Evolutionary conservation across 2,113 vertebrate species (phyloP).

Genomic region (Muntiacus reevesi): DNA sequence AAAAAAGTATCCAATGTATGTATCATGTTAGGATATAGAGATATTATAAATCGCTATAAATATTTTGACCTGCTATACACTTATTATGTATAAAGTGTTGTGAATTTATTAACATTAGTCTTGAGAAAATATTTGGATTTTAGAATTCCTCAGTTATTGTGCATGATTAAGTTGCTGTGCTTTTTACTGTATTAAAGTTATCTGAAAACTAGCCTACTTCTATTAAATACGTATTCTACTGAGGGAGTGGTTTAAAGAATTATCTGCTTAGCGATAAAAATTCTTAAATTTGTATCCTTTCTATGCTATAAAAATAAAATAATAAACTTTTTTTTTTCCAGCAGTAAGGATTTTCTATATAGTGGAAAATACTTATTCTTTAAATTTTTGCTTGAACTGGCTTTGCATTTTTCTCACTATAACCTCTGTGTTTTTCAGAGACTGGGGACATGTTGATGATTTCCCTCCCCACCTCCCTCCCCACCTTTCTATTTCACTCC

Average conservation of each 20-base stretch:
- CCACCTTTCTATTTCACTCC: neutral
- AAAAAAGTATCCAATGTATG: neutral
- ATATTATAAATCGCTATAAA: neutral
- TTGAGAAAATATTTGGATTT: slow-evolving; percentile 4
- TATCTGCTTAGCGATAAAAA: neutral
- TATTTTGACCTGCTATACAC: neutral
- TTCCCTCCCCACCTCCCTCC: neutral
- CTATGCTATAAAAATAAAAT: neutral
- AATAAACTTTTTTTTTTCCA: neutral
- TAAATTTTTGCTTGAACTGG: neutral
- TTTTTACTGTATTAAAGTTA: slow-evolving; percentile 13
- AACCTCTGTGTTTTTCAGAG: neutral
- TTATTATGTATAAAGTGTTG: neutral
- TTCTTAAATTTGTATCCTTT: neutral
- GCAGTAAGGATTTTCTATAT: neutral
- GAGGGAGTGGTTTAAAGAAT: neutral
- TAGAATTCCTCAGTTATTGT: neutral
- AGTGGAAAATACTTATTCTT: neutral
- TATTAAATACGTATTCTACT: neutral
- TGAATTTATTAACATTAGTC: slow-evolving; percentile 5
- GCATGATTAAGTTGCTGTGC: neutral
- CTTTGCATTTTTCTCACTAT: neutral
- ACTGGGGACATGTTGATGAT: neutral
- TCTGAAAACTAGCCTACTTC: neutral
- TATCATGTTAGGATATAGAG: neutral